Evolutionary conservation across 2,797 vertebrate genomes (phyloP).

Genomic region (Rhincodon typus): DNA sequence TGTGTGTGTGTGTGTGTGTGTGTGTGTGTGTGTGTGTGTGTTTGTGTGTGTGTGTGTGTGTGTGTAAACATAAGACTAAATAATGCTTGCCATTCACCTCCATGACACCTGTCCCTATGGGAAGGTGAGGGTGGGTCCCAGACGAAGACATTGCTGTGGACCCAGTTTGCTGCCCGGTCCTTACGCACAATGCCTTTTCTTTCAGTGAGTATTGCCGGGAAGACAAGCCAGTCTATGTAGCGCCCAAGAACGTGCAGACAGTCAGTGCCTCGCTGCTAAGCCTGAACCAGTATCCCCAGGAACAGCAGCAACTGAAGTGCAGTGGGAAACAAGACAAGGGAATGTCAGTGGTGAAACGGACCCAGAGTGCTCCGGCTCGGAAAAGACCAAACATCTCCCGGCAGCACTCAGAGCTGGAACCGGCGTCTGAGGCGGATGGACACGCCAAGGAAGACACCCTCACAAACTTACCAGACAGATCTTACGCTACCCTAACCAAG

Average conservation of each 20-base stretch:
- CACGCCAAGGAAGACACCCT: neutral
- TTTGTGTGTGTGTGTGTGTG: too few species aligned
- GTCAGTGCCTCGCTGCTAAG: neutral
- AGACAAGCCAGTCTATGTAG: neutral
- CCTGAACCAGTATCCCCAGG: neutral
- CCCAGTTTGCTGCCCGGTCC: neutral
- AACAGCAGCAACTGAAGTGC: too few species aligned
- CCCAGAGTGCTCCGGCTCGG: neutral
- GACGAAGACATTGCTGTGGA: neutral
- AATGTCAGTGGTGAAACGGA: neutral
- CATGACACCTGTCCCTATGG: too few species aligned
- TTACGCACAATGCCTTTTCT: neutral
- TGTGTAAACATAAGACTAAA: too few species aligned
- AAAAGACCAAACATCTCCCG: neutral
- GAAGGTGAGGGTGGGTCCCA: neutral
- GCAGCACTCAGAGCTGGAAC: neutral
- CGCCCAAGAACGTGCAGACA: neutral
- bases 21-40: too few species aligned
- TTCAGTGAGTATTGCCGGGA: neutral
- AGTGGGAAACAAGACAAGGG: too few species aligned
- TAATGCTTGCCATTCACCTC: too few species aligned
- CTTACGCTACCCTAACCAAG: neutral
- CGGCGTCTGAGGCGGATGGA: too few species aligned
- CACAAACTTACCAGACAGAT: neutral
- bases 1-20: too few species aligned